phyloP scores from a whole-genome alignment of 30 jellyfish, hydroid and myxozoan species.

The Haliclystus octoradiatus region DNA sequence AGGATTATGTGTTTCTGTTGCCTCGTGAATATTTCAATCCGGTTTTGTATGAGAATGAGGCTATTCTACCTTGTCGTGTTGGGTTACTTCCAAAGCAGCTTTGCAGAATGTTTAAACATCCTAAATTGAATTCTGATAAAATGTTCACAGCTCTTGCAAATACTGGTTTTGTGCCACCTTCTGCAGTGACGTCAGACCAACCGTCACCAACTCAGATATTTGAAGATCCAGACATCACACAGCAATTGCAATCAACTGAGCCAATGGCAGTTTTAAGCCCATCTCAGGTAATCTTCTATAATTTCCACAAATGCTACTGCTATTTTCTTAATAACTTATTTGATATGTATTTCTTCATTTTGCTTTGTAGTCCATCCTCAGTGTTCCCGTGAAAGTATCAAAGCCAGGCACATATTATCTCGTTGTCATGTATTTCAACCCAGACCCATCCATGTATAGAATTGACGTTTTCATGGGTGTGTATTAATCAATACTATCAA shows the following conservation, averaged over 20 bases:
- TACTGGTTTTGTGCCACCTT: slow-evolving; percentile 1
- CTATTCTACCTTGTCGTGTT: slow-evolving; percentile 33
- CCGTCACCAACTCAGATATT: slow-evolving; percentile 9
- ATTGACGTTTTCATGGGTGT: slow-evolving; percentile 14
- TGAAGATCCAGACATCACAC: slow-evolving; percentile 50
- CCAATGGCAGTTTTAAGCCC: slow-evolving; percentile 44
- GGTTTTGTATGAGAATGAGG: slow-evolving; percentile 6
- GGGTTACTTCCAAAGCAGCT: slow-evolving; percentile 8
- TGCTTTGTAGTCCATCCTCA: slow-evolving; percentile 29
- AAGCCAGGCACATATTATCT: slow-evolving; percentile 27
- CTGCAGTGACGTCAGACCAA: neutral
- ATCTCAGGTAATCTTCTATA: slow-evolving; percentile 49
- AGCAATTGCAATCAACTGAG: slow-evolving; percentile 13
- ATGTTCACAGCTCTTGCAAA: slow-evolving; percentile 1
- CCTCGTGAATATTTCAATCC: slow-evolving; percentile 61
- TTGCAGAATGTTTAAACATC: slow-evolving; percentile 38
- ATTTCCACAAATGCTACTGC: no score
- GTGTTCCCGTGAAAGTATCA: slow-evolving; percentile 13
- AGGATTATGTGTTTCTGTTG: slow-evolving; percentile 65
- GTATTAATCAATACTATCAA: no score
- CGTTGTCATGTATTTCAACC: slow-evolving; percentile 57
- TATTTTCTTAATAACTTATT: no score
- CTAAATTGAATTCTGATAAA: neutral
- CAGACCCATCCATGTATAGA: slow-evolving; percentile 41
- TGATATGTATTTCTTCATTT: neutral